Evolutionary conservation across 2,113 vertebrate genomes (phyloP), one percentile per base, ranked within the genome.

Genomic region (Furnarius figulus): DNA sequence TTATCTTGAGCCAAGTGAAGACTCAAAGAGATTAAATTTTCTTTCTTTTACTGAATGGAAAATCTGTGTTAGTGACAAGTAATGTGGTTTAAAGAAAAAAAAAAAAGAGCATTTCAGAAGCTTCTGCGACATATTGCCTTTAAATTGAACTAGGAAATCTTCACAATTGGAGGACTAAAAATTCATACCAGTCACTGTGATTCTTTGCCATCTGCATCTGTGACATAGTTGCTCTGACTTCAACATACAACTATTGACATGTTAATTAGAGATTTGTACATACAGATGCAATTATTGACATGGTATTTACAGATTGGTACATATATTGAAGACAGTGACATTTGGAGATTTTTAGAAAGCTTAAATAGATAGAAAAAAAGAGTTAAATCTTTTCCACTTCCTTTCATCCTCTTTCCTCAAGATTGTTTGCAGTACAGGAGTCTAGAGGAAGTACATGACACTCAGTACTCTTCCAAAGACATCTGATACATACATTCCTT

Each of bases 401-500:
- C 5, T 2, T 2, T 50, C 46, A 78, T 50, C 15, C 19, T 65
- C 37, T 87, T 87, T 78, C 10, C 9, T 31, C 20, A 44, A 46
- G 55, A 47, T 31, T 52, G 23, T 27, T 30, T 28, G 22, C 14
- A 74, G 28, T 50, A n/a, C 8, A 65, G 47, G 75, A 86, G 24
- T 52, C 46, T 49, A 72, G 23, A 92, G 35, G 31, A 87, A 90
- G 10, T 63, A 52, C 31, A 39, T 24, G 56, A 17, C n/a, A 77
- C 47, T 90, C 33, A 30, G 8, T 66, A 46, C 31, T 72, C 27
- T 88, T 92, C 66, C 53, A 52, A 63, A 87, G 44, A 49, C 76
- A 96, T 93, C 76, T 89, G 39, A 47, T 75, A 46, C 58, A 7
- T 62, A 22, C 76, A 66, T 92, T 96, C 92, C 77, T 87, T 71